phyloP scores from a whole-genome alignment of 2,888 invertebrate genomes.

The Agriotes lineatus region DNA sequence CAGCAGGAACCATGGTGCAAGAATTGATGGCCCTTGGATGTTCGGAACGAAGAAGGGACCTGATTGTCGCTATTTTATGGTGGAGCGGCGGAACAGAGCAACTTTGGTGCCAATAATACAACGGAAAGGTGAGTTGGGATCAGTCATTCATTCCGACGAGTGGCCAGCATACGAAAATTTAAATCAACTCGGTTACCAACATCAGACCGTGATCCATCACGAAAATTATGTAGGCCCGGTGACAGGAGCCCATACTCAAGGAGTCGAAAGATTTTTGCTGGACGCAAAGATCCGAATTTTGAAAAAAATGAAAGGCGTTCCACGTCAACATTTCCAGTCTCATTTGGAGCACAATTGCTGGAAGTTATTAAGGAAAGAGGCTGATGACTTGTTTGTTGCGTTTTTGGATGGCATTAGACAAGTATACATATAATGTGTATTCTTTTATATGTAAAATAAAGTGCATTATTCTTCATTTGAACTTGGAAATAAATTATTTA shows the following conservation, averaged over 20 bases:
- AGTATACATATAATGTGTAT: not conserved
- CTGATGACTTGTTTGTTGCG: too few species aligned
- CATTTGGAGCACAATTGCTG: not conserved
- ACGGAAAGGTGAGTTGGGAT: not conserved
- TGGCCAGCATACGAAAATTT: not conserved
- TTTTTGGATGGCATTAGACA: too few species aligned
- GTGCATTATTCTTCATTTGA: too few species aligned
- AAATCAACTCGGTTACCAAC: slow-evolving; percentile 7
- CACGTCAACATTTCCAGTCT: too few species aligned
- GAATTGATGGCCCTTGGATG: too few species aligned
- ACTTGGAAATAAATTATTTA: too few species aligned
- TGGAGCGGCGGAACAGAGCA: too few species aligned
- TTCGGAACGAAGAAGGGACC: too few species aligned
- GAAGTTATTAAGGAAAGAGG: too few species aligned
- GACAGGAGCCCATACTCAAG: slow-evolving; percentile 22
- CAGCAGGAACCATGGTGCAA: not conserved
- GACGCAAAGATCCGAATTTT: slow-evolving; percentile 6
- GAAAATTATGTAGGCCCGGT: slow-evolving; percentile 23
- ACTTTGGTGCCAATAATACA: not conserved
- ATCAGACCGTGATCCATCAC: slow-evolving; percentile 17
- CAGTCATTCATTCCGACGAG: not conserved
- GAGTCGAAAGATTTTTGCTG: slow-evolving; percentile 13
- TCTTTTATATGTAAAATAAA: too few species aligned
- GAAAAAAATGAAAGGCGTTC: not conserved
- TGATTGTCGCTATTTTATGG: not conserved